A percentile compares a stretch with the other conserved stretches of the same genome.
These are phyloP conservation scores for Ooceraea biroi DNA, from an alignment of 1,140 invertebrate genomes.

Conservation along the genomic window DNA sequence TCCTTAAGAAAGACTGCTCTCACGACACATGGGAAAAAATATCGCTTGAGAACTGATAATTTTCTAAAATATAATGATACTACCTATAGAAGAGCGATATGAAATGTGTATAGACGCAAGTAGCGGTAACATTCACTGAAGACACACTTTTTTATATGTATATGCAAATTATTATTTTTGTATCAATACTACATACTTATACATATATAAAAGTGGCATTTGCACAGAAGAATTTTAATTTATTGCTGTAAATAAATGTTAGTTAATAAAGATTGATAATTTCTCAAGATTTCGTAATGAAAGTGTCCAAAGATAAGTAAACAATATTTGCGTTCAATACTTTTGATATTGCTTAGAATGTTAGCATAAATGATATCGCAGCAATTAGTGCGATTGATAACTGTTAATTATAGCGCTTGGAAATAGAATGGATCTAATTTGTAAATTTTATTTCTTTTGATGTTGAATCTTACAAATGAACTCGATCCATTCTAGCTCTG, in stretches of 20 bases:
- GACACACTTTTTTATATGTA: not conserved
- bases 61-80: conserved; percentile 29
- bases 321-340: too few species aligned
- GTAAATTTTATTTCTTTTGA: not conserved
- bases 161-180: too few species aligned
- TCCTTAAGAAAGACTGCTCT: conserved; percentile 52
- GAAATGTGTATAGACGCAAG: not conserved
- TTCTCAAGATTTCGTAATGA: too few species aligned
- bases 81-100: not conserved
- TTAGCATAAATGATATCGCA: not conserved
- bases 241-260: too few species aligned
- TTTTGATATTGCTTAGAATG: too few species aligned
- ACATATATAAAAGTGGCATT: too few species aligned
- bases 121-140: not conserved
- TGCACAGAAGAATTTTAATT: too few species aligned
- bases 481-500: not conserved
- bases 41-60: conserved; percentile 19
- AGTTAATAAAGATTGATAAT: too few species aligned
- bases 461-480: not conserved
- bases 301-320: too few species aligned
- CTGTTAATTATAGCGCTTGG: not conserved
- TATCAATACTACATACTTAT: too few species aligned
- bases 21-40: conserved; percentile 68
- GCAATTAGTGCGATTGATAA: not conserved
- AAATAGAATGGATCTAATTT: not conserved